Evolutionary conservation across 2,888 invertebrate genomes (phyloP).

Genomic region (Auanema freiburgensis): DNA sequence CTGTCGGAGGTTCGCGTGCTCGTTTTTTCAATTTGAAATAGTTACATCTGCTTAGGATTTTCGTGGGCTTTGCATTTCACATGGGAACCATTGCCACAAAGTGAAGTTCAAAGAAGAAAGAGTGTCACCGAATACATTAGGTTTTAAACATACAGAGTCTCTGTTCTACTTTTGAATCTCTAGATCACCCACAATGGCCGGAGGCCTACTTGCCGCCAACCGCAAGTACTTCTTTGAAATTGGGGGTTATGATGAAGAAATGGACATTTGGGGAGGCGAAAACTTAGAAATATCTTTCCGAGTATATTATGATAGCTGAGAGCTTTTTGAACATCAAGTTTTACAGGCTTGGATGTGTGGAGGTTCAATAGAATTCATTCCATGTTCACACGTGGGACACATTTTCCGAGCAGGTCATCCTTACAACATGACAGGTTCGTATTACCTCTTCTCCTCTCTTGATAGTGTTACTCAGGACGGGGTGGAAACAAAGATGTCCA

Average conservation of each 20-base stretch:
- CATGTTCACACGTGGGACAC: constrained; percentile 93
- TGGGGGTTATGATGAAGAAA: constrained; percentile 77
- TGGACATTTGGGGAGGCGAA: constrained; percentile 98
- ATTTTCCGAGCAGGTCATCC: constrained; percentile 87
- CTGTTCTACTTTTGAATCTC: neutral
- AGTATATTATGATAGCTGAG: no score
- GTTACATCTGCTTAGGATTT: constrained; percentile 49
- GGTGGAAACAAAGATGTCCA: constrained; percentile 75
- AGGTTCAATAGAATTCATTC: constrained; percentile 87
- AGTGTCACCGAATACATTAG: constrained; percentile 36
- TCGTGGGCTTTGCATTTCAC: constrained; percentile 69
- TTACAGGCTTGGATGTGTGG: constrained; percentile 77
- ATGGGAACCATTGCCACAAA: constrained; percentile 75
- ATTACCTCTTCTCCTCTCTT: neutral
- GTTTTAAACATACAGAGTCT: constrained; percentile 11
- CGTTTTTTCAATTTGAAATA: neutral
- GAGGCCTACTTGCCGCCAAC: constrained; percentile 90
- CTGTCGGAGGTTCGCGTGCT: constrained; percentile 29
- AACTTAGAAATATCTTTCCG: constrained; percentile 96
- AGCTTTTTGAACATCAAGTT: constrained; percentile 4
- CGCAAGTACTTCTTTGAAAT: constrained; percentile 90
- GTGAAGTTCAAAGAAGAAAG: constrained; percentile 70
- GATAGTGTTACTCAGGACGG: constrained; percentile 13
- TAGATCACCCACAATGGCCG: constrained; percentile 94
- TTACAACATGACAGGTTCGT: constrained; percentile 71